Base-by-base conservation (phyloP, 2,797 vertebrate genomes). In the Ptychadena robeensis region DNA sequence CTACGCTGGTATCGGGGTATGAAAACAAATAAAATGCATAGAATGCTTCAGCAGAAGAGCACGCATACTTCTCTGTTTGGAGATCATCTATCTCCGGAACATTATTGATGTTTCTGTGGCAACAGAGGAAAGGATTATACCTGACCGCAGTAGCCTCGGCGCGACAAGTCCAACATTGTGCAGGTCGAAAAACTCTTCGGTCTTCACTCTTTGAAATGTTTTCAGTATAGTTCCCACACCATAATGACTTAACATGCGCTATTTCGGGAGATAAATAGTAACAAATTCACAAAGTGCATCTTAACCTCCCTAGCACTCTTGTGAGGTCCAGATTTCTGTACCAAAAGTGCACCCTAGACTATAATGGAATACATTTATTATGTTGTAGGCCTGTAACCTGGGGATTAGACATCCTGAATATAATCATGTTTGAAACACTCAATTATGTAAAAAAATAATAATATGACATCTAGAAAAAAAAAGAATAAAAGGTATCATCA, bases 31-130 rank as follows among this genome's bases (percentile, higher is more conserved):
- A n/a, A 53, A 44, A 9, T 9, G 32, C 69, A 31, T 18, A 32
- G 40, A 40, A 64, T 40, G 73, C 28, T 64, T 65, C 44, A 53
- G 44, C 44, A 53, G 44, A 53, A 18, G 44, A 1, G 44, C 18
- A 18, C 44, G 2, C 44, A 53, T 18, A 53, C 22, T 22, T 53
- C 18, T 22, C 40, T 12, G 11, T 48, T 48, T 12, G n/a, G n/a
- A 53, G 6, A 53, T 53, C 18, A 15, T 48, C 44, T 48, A 48
- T 48, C 44, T 48, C 44, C 93, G 90, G 90, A 93, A 94, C 92
- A 92, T 93, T 95, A 95, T 95, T 95, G 91, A 94, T 93, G 93
- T 95, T 95, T 94, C 93, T 94, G 93, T 90, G 92, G 93, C 91
- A 93, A 94, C 93, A 89, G 87, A 79, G 91, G 86, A 70, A 91